Evolutionary conservation across 2,113 vertebrate species (phyloP).

Genomic region (Lates calcarifer): DNA sequence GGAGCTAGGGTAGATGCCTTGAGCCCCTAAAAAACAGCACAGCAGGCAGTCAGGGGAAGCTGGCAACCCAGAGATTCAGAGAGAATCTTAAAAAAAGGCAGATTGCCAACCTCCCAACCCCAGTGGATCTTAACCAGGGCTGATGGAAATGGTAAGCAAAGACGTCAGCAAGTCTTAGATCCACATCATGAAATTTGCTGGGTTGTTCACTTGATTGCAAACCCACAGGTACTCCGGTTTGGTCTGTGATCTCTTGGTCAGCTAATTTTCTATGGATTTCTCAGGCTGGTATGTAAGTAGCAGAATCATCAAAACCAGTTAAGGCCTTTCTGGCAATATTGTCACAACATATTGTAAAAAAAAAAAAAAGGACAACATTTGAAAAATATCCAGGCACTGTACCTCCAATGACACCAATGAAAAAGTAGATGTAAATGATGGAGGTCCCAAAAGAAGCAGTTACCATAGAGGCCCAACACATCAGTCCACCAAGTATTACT

Average conservation of each 20-base stretch:
- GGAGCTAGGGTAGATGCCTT: conserved; percentile 51
- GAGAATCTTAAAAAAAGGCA: conserved; percentile 37
- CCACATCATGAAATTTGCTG: background rate
- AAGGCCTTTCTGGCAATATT: background rate
- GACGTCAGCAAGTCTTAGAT: conserved; percentile 29
- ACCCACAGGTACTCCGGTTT: background rate
- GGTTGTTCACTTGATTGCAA: background rate
- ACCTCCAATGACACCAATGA: conserved; percentile 88
- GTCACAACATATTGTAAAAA: background rate
- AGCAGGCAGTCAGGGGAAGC: conserved; percentile 21
- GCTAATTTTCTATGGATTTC: background rate
- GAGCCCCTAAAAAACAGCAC: conserved; percentile 40
- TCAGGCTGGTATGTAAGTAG: background rate
- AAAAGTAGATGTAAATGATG: conserved; percentile 88
- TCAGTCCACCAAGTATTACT: conserved; percentile 86
- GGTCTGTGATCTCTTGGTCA: background rate
- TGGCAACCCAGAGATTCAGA: conserved; percentile 43
- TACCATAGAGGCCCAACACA: conserved; percentile 85
- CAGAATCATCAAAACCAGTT: background rate
- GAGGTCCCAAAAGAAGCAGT: conserved; percentile 85
- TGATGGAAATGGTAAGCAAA: conserved; percentile 17
- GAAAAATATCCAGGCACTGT: conserved; percentile 23
- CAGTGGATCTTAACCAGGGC: background rate
- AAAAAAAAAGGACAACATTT: background rate
- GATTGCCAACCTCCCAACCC: conserved; percentile 7